Evolutionary conservation across 1,140 invertebrate species (phyloP), one percentile per base, ranked within the genome.

Genomic region (Diabrotica undecimpunctata): DNA sequence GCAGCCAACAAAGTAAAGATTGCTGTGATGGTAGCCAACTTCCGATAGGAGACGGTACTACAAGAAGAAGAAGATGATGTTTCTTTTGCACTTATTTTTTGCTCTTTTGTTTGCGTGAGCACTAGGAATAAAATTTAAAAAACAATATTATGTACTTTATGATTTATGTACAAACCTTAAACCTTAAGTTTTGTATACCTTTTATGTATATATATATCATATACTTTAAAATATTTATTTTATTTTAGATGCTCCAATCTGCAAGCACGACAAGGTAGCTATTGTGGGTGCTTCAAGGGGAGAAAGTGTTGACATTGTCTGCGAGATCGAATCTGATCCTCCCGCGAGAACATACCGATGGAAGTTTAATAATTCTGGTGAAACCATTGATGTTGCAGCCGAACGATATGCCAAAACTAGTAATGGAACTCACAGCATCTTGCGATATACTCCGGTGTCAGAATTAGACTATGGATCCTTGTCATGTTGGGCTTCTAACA

Each of bases 311-410:
- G 87, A 93, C 77, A 91, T 95, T 69, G 84, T 86, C 12, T 96
- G 93, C 79, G 88, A 89, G 78, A 90, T 95, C 66, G 91, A 94
- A 76, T 90, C 93, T 0, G 92, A 94, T 83, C 93, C 93, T 0
- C 89, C 89, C 10, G 92, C 91, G 12, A 83, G 85, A 52, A 88
- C 86, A 72, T 95, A 95, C 82, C 87, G 90, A 70, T 95, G 92
- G 93, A 93, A 93, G 81, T 94, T 94, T 81, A 94, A 94, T 82
- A 94, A 93, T 80, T 93, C 91, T 12, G 85, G 85, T 0, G 90
- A 93, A 79, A 92, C 90, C 35, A 79, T 92, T 55, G 90, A 93
- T 77, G 87, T 93, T 56, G 86, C 87, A 59, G 84, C 86, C 13
- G 88, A 90, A 76, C 79, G 87, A 61, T 92, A 86, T 80, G 70